Evolutionary conservation across 2,797 vertebrate species (phyloP).

Genomic region (Sebastes taczanowskii): DNA sequence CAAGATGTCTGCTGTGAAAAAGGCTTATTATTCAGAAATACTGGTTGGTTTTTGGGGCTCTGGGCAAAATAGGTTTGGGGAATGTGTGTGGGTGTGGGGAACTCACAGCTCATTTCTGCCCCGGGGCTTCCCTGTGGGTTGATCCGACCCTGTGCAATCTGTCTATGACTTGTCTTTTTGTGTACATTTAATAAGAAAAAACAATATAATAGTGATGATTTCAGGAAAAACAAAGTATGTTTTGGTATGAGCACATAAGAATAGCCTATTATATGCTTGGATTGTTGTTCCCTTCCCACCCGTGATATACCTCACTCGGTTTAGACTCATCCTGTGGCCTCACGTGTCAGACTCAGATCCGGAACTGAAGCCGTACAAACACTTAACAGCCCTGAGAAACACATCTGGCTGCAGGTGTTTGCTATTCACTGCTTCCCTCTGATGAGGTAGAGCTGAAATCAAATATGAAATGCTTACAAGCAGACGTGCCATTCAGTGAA

Average conservation of each 20-base stretch:
- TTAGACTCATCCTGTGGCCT: conserved; percentile 21
- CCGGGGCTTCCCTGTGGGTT: neutral
- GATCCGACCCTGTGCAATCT: neutral
- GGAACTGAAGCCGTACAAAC: neutral
- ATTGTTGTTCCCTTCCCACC: conserved; percentile 1
- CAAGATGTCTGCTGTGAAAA: neutral
- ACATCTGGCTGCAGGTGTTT: conserved; percentile 35
- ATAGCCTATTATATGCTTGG: neutral
- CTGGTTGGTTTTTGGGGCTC: neutral
- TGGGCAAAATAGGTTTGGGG: neutral
- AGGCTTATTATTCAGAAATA: neutral
- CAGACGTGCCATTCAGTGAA: conserved; percentile 37
- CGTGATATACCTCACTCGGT: neutral
- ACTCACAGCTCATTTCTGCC: neutral
- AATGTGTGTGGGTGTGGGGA: neutral
- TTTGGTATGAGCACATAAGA: neutral
- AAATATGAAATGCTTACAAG: conserved; percentile 59
- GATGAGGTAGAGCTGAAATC: conserved; percentile 71
- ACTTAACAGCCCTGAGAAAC: conserved; percentile 15
- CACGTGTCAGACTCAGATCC: conserved; percentile 40
- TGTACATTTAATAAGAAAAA: neutral
- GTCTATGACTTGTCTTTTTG: neutral
- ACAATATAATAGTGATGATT: neutral
- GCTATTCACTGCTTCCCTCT: conserved; percentile 12
- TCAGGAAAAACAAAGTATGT: neutral